phyloP scores from a whole-genome alignment of 1,140 invertebrate genomes.

The Parapsyche elsis region DNA sequence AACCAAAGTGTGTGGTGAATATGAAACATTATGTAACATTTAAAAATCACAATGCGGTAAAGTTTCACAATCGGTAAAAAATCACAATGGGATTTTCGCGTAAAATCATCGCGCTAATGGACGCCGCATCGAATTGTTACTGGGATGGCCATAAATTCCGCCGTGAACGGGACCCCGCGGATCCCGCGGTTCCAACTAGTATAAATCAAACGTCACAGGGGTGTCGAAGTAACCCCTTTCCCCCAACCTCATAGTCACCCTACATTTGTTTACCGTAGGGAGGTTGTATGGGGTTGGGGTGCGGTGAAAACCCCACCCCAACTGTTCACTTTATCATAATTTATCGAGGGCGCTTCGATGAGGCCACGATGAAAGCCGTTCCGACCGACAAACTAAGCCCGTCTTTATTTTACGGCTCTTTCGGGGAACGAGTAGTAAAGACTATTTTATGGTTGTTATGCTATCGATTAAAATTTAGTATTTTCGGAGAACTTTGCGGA shows the following conservation, averaged over 20 bases:
- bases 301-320: neutral
- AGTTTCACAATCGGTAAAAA: no score
- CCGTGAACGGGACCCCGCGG: neutral
- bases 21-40: no score
- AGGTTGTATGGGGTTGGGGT: neutral
- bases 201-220: conserved; percentile 21
- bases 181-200: neutral
- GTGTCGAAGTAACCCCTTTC: neutral
- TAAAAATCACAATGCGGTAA: no score
- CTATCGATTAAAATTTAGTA: conserved; percentile 5
- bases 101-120: no score
- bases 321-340: conserved; percentile 3
- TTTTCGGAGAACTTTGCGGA: conserved; percentile 5
- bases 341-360: conserved; percentile 8
- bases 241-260: neutral
- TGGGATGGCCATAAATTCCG: neutral
- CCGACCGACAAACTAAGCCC: neutral
- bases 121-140: neutral
- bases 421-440: conserved; percentile 4
- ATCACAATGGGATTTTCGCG: no score
- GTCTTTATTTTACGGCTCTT: conserved; percentile 1
- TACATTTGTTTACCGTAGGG: conserved; percentile 2
- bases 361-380: neutral
- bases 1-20: no score
- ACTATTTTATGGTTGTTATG: conserved; percentile 7